Base-by-base conservation (phyloP, 1,140 invertebrate species). In the Drosophila sulfurigaster region DNA sequence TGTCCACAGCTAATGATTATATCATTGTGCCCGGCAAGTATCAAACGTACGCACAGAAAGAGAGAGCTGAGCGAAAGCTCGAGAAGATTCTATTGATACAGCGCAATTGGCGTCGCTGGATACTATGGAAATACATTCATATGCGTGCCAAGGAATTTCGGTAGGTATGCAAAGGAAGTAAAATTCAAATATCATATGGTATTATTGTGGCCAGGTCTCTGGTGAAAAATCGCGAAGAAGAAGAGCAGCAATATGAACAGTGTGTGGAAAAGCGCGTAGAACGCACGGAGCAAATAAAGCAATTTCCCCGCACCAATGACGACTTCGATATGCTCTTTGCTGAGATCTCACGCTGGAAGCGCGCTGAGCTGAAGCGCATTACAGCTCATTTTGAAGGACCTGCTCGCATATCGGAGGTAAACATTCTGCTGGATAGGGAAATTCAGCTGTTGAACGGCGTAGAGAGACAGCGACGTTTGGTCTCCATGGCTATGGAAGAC, bases 281-380 rank as follows among this genome's bases (percentile, higher is more conserved):
- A 45, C 79, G 88, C 5, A 93, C 94, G 63, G 85, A 94, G 13
- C 79, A 92, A n/a, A 91, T 93, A 1, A 94, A 94, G 80, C 93
- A 93, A 2, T 93, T 94, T 75, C 95, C 95, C 0, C 91, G 92
- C 48, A 93, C 93, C 0, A 93, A 93, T 62, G 91, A 93, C 20
- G 94, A 95, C 79, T 95, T 95, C 63, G 93, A 94, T 15, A 92
- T 95, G 80, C 77, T 96, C 0, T 95, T 94, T 59, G 89, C 88
- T 0, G 91, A 93, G 82, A 92, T 95, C 10, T 93, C 94, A 20
- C 91, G 91, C 20, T 95, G 95, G 95, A 94, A 94, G 72, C 83
- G 89, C 13, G 93, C 93, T 1, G 93, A 95, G 51, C 81, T 94
- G 0, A 92, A 93, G 52, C 78, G 93, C 2, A 94, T 94, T 54